Evolutionary conservation across 2,797 vertebrate species (phyloP).

Genomic region (Microctenopoma steveboyesi): DNA sequence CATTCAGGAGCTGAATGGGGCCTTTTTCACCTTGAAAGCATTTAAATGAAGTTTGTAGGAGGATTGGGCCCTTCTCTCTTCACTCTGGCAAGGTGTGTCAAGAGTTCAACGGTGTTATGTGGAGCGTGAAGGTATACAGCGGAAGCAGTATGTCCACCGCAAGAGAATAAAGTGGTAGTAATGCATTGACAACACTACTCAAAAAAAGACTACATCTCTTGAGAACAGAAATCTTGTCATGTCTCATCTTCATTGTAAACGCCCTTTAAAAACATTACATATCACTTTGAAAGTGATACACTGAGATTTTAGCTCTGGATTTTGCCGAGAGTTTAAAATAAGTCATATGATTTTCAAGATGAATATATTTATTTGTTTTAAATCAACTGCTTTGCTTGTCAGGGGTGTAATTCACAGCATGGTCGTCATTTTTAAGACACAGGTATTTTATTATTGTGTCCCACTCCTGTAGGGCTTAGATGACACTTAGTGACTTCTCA

Average conservation of each 20-base stretch:
- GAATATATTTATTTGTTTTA: background rate
- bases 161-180: conserved; percentile 63
- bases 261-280: conserved; percentile 18
- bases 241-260: conserved; percentile 57
- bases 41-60: conserved; percentile 69
- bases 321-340: conserved; percentile 1
- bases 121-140: conserved; percentile 63
- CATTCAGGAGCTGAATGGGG: conserved; percentile 59
- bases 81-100: conserved; percentile 69
- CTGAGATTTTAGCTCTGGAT: conserved; percentile 29
- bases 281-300: conserved; percentile 30
- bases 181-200: conserved; percentile 66
- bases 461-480: conserved; percentile 6
- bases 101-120: conserved; percentile 67
- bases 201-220: conserved; percentile 36
- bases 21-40: conserved; percentile 78
- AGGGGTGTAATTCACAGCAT: background rate
- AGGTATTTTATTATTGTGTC: background rate
- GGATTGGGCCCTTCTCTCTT: conserved; percentile 56
- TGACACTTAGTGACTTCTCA: conserved; percentile 8
- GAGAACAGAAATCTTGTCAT: conserved; percentile 39
- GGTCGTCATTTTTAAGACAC: conserved; percentile 4
- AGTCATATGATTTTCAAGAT: background rate
- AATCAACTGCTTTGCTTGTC: background rate
- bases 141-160: conserved; percentile 45